Evolutionary conservation across 2,797 vertebrate genomes (phyloP).

Genomic region (Nyctalus aviator): DNA sequence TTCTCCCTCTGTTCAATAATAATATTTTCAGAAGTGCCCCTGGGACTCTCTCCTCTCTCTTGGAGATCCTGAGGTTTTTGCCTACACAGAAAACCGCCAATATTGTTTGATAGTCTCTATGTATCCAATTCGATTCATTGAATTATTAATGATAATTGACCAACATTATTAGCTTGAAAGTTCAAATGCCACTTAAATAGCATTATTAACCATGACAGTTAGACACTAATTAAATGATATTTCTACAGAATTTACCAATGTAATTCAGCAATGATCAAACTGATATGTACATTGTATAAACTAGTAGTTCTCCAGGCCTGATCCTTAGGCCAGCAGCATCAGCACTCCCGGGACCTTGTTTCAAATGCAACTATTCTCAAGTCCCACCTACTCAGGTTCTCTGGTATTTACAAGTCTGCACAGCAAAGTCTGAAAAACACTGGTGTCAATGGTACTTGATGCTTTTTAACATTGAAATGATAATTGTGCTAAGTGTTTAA

Average conservation of each 20-base stretch:
- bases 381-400: background rate
- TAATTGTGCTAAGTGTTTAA: background rate
- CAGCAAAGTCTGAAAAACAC: background rate
- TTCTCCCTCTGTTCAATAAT: background rate
- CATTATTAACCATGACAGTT: slow-evolving; percentile 21
- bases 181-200: slow-evolving; percentile 60
- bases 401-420: background rate
- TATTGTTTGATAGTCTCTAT: slow-evolving; percentile 1
- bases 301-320: background rate
- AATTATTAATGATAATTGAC: slow-evolving; percentile 67
- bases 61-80: background rate
- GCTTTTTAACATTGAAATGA: background rate
- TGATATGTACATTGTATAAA: background rate
- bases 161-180: slow-evolving; percentile 50
- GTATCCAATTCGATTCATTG: background rate
- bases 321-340: background rate
- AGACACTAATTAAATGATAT: slow-evolving; percentile 56
- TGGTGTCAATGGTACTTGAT: background rate
- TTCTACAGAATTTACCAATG: background rate
- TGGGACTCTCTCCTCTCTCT: background rate
- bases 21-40: background rate
- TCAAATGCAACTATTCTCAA: background rate
- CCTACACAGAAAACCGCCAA: background rate
- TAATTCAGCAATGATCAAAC: slow-evolving; percentile 20
- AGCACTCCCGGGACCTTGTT: background rate